A percentile compares a stretch with the other conserved stretches of the same genome.
Conservation (phyloP, 2,113 vertebrate genomes). For the Triplophysa siluroides region DNA sequence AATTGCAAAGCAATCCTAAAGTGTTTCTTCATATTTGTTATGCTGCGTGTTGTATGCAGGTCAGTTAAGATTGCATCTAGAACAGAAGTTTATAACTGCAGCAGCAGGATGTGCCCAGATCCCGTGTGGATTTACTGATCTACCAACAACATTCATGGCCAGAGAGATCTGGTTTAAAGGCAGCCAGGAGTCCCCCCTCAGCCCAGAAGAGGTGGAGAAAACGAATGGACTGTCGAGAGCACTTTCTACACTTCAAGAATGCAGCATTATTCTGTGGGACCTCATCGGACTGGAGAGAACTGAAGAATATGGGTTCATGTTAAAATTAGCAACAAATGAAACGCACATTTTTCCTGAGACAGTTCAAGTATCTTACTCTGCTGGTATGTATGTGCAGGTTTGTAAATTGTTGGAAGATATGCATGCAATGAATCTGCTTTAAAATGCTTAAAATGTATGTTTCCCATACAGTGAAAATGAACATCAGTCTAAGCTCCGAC, state of each 20-base stretch:
- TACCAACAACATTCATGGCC: not conserved
- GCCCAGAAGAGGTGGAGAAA: not conserved
- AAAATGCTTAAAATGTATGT: too few relatives aligned
- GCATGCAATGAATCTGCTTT: too few relatives aligned
- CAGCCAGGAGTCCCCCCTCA: not conserved
- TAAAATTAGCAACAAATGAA: not conserved
- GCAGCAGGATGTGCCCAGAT: not conserved
- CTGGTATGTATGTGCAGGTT: not conserved
- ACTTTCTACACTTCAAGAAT: not conserved
- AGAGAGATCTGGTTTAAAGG: constrained; percentile 1
- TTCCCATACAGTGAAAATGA: not conserved
- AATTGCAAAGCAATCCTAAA: not conserved
- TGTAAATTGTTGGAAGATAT: too few relatives aligned
- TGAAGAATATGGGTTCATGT: constrained; percentile 10
- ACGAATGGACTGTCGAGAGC: not conserved
- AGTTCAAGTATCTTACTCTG: not conserved
- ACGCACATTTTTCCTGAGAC: not conserved
- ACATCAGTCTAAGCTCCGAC: not conserved
- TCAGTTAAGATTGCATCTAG: not conserved
- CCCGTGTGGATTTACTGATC: not conserved
- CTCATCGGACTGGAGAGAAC: not conserved
- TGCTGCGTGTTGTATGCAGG: not conserved
- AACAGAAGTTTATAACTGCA: not conserved
- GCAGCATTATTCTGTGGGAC: constrained; percentile 18
- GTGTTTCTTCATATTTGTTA: not conserved